Percentiles rank a stretch among this genome's conserved stretches.
These are phyloP conservation scores for Babylonia areolata DNA, from an alignment of 1,140 invertebrate genomes.

Conservation along the genomic window DNA sequence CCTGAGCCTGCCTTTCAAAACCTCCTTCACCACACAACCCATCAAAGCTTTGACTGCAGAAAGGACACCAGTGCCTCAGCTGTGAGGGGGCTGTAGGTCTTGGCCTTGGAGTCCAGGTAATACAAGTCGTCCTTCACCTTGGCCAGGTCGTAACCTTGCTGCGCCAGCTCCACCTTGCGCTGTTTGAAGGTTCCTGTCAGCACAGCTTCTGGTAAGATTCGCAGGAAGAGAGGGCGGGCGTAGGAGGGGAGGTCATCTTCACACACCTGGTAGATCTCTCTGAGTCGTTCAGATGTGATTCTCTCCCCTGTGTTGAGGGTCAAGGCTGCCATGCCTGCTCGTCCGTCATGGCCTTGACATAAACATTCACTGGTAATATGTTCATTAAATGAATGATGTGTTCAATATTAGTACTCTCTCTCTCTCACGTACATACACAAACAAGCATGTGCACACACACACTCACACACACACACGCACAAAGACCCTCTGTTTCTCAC, in stretches of 20 bases:
- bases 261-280: slow-evolving; percentile 59
- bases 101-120: slow-evolving; percentile 80
- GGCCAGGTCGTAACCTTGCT: slow-evolving; percentile 90
- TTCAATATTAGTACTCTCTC: too few relatives aligned
- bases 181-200: slow-evolving; percentile 68
- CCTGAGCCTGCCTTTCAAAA: neutral
- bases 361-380: neutral
- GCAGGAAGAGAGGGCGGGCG: slow-evolving; percentile 90
- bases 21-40: neutral
- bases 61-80: slow-evolving; percentile 75
- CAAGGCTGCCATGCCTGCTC: slow-evolving; percentile 95
- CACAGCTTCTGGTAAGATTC: slow-evolving; percentile 78
- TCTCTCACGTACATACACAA: too few relatives aligned
- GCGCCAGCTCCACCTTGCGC: slow-evolving; percentile 80
- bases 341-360: slow-evolving; percentile 88
- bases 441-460: too few relatives aligned
- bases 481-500: too few relatives aligned
- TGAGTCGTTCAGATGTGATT: slow-evolving; percentile 49
- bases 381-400: too few relatives aligned
- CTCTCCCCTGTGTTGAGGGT: slow-evolving; percentile 75
- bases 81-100: slow-evolving; percentile 81
- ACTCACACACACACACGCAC: too few relatives aligned
- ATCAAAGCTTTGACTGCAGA: slow-evolving; percentile 37
- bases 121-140: slow-evolving; percentile 87
- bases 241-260: slow-evolving; percentile 84